Percentiles rank a stretch among this genome's conserved stretches.
Conservation (phyloP, 1,140 invertebrate genomes). For the Rhysida immarginata region DNA sequence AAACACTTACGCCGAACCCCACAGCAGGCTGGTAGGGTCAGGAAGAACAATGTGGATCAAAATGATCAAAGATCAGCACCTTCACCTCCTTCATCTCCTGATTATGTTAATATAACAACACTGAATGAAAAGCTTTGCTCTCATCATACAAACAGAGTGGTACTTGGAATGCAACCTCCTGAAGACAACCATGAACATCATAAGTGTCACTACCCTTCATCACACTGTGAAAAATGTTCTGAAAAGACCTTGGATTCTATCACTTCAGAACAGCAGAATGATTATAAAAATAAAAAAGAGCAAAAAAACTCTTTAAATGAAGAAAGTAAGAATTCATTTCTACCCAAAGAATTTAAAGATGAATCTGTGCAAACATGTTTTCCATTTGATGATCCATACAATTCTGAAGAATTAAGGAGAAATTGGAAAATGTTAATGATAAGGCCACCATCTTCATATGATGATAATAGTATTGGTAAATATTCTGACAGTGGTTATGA, state of each 20-base stretch:
- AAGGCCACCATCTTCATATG: not conserved
- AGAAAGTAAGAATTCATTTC: not conserved
- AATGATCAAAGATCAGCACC: not conserved
- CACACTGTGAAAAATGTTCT: not conserved
- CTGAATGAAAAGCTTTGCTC: constrained; percentile 2
- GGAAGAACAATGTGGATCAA: not conserved
- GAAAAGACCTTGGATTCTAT: not conserved
- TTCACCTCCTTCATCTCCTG: constrained; percentile 13
- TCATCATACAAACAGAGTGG: not conserved
- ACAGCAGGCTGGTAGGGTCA: not conserved
- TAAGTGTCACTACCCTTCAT: too few species aligned
- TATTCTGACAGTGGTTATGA: constrained; percentile 29
- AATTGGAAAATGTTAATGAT: not conserved
- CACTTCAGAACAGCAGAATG: not conserved
- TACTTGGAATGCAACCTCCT: not conserved
- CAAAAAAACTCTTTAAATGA: not conserved
- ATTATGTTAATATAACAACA: constrained; percentile 18
- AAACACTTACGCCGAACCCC: not conserved
- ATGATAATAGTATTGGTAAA: constrained; percentile 15
- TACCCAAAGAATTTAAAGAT: not conserved
- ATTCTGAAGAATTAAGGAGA: not conserved
- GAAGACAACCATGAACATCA: not conserved
- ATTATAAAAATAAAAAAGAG: not conserved
- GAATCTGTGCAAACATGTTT: constrained; percentile 1
- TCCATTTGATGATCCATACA: not conserved